Percentiles rank a stretch among this genome's conserved stretches.
Conservation (phyloP, 2,797 vertebrate species). For the Chaetodon trifasciatus region DNA sequence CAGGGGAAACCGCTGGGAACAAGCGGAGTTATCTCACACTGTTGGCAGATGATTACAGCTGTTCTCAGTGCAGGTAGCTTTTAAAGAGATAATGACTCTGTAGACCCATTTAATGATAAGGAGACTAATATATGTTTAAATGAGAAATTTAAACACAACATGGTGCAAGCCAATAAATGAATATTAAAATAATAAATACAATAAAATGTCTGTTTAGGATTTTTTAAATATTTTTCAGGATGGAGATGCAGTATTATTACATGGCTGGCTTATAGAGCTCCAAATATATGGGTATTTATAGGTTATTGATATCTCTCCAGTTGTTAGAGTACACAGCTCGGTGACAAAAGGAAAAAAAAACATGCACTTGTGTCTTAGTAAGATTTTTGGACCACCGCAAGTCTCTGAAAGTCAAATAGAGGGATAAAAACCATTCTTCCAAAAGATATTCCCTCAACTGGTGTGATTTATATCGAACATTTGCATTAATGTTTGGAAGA, state of each 20-base stretch:
- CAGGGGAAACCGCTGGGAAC: neutral
- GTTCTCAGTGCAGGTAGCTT: neutral
- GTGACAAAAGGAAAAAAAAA: slow-evolving; percentile 9
- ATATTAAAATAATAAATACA: neutral
- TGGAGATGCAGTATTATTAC: neutral
- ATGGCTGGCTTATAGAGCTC: neutral
- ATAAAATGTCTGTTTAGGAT: too few relatives aligned
- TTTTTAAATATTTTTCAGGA: neutral
- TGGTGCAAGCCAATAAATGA: neutral
- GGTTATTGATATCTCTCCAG: neutral
- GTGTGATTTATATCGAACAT: neutral
- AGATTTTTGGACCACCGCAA: neutral
- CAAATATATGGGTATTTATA: neutral
- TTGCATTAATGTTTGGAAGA: neutral
- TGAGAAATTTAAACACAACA: neutral
- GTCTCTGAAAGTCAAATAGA: too few relatives aligned
- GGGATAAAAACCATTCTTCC: neutral
- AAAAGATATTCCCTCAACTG: neutral
- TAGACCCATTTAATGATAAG: neutral
- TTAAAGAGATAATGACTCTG: neutral
- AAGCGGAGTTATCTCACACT: neutral
- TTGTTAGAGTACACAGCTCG: neutral
- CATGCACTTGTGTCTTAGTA: neutral
- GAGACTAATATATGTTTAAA: neutral
- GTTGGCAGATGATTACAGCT: neutral